Evolutionary conservation across 2,797 vertebrate species (phyloP).

Genomic region (Myotis daubentonii): DNA sequence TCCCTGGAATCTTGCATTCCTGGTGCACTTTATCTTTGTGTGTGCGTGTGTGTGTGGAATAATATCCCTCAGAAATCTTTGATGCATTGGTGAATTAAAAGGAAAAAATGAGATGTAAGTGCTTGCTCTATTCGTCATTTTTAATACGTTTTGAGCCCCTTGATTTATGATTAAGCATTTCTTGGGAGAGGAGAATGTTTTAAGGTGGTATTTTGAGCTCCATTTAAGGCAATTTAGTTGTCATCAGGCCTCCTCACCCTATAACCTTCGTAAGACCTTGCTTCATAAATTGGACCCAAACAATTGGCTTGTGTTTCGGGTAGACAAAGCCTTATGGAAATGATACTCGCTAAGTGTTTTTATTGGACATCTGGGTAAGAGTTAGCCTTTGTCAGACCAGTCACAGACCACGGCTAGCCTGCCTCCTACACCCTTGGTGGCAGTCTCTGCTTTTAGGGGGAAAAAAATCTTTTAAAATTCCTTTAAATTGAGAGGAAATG

Average conservation of each 20-base stretch:
- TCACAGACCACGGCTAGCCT: slow-evolving; percentile 12
- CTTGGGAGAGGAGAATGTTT: slow-evolving; percentile 76
- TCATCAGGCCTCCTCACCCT: slow-evolving; percentile 63
- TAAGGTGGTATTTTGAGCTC: slow-evolving; percentile 82
- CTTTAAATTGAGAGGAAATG: slow-evolving; percentile 54
- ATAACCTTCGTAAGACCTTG: slow-evolving; percentile 71
- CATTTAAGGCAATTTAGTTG: slow-evolving; percentile 81
- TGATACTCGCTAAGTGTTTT: slow-evolving; percentile 70
- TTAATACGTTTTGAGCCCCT: slow-evolving; percentile 73
- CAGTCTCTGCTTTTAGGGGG: slow-evolving; percentile 50
- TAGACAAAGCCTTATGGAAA: slow-evolving; percentile 75
- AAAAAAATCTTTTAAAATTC: slow-evolving; percentile 51
- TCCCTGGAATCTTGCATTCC: slow-evolving; percentile 71
- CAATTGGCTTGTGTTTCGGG: slow-evolving; percentile 78
- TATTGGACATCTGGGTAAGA: slow-evolving; percentile 77
- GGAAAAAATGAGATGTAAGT: slow-evolving; percentile 79
- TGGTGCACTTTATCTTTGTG: slow-evolving; percentile 62
- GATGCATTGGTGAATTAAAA: slow-evolving; percentile 78
- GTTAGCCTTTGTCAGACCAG: slow-evolving; percentile 72
- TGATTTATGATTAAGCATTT: slow-evolving; percentile 80
- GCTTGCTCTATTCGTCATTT: slow-evolving; percentile 80
- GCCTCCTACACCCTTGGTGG: slow-evolving; percentile 29
- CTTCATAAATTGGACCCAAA: slow-evolving; percentile 77
- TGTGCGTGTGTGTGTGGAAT: slow-evolving; percentile 32
- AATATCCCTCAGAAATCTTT: slow-evolving; percentile 77